Evolutionary conservation across 2,113 vertebrate species (phyloP), one percentile per base, ranked within the genome.

Genomic region (Gymnocephalus cernua): DNA sequence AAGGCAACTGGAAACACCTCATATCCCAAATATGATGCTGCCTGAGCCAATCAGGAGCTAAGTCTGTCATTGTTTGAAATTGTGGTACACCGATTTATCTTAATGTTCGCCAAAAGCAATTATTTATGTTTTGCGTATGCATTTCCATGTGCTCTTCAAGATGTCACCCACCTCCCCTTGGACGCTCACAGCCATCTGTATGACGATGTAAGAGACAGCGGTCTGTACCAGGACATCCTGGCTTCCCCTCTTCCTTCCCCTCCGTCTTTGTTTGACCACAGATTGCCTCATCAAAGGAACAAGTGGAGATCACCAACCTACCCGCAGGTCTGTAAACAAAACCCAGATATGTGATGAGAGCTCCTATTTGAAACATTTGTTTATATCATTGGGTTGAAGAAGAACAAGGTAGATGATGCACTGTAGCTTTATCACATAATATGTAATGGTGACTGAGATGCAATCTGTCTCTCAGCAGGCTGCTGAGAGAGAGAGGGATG

Each of bases 131-230:
- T 70, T 72, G 0, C 13, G 4, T 25, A 14, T 56, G 19, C 71
- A 1, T 79, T 53, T 77, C 8, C 45, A 18, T 75, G 44, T 54
- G 8, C 29, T 54, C 13, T 74, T 77, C 29, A 79, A 94, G 92
- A 86, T 71, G 79, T 50, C 45, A 48, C 14, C 41, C 57, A 61
- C 27, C 82, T 75, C 23, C 72, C 74, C 3, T 38, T 35, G 29
- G 89, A 88, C 59, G 69, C 84, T 4, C 84, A 83, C 11, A 74
- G 65, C 54, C 90, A 91, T 50, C 83, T 92, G 21, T 96, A 91
- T 9, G 89, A 95, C 67, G 91, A 92, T 9, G 92, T 96, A 35
- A 85, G 77, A 25, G 83, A 88, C 15, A 62, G 51, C 27, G 41
- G 63, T 15, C 5, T 51, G 50, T 89, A 91, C 63, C 92, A 88